Evolutionary conservation across 2,113 vertebrate species (phyloP).

Genomic region (Potamarius usumacintae): DNA sequence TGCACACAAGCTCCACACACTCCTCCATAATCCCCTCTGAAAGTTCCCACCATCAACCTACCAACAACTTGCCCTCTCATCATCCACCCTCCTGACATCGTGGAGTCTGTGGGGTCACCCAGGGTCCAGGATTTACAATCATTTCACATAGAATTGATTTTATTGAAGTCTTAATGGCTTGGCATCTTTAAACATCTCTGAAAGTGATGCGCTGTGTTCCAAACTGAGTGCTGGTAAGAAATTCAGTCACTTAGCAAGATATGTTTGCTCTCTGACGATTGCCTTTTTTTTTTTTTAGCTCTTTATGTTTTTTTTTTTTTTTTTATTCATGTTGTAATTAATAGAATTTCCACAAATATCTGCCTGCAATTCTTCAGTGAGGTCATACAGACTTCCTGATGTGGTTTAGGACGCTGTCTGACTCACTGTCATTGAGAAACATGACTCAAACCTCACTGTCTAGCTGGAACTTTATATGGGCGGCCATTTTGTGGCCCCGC

Average conservation of each 20-base stretch:
- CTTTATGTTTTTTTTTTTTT: not conserved
- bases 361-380: not conserved
- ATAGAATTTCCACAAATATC: not conserved
- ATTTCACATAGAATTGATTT: not conserved
- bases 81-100: constrained; percentile 27
- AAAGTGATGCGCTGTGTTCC: not conserved
- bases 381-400: not conserved
- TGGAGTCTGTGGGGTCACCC: constrained; percentile 5
- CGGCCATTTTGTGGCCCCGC: not conserved
- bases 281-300: not conserved
- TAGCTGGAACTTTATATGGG: not conserved
- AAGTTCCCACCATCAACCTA: constrained; percentile 66
- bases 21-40: constrained; percentile 66
- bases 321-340: not conserved
- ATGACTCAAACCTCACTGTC: not conserved
- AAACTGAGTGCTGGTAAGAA: not conserved
- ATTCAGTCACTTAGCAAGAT: not conserved
- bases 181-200: not conserved
- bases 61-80: constrained; percentile 55
- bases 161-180: not conserved
- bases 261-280: not conserved
- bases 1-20: constrained; percentile 49
- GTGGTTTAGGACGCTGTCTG: not conserved
- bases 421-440: not conserved
- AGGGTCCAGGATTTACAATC: constrained; percentile 35